Evolutionary conservation across 2,888 invertebrate species (phyloP), one percentile per base, ranked within the genome.

Genomic region (Lasioglossum malachurum): DNA sequence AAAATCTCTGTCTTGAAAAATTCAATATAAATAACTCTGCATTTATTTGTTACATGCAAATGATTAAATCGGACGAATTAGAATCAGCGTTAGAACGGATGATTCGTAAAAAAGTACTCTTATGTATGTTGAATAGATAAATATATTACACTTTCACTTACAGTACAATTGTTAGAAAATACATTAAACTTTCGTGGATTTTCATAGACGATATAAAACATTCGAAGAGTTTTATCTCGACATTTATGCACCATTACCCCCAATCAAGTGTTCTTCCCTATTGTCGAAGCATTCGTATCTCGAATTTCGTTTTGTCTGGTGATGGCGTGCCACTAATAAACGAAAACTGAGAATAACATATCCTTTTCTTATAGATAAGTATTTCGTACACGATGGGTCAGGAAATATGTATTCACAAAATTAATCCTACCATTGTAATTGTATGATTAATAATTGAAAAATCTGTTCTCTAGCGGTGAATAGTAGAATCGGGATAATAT

Each of bases 131-230:
- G 92, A 92, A 89, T 93, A 94, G 92, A 93, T 92, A 94, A 93
- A 94, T 94, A 94, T 94, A 94, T 93, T 94, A 94, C 92, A 93
- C 92, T 93, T 92, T 92, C 90, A 91, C 91, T 91, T 91, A 91
- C 90, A 94, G 92, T 93, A 94, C 93, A 94, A 86, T 92, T 91
- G 87, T 89, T 90, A 90, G 89, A 91, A 94, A 92, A 92, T 93
- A 93, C 92, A 92, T 86, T 71, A 79, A 84, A 87, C 69, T 81
- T 85, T 74, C 49, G 53, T 49, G 69, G 71, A 73, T 82, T 74
- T 44, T 41, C 74, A 31, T 77, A 77, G 60, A 84, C 23, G 69
- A 82, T 84, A 85, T 72, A 87, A 87, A 87, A 87, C 27, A 73
- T 82, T 76, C 44, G 60, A 79, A 82, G 67, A 84, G 73, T 53